Base-by-base conservation (phyloP, 1,140 invertebrate genomes). In the Drosophila navojoa region DNA sequence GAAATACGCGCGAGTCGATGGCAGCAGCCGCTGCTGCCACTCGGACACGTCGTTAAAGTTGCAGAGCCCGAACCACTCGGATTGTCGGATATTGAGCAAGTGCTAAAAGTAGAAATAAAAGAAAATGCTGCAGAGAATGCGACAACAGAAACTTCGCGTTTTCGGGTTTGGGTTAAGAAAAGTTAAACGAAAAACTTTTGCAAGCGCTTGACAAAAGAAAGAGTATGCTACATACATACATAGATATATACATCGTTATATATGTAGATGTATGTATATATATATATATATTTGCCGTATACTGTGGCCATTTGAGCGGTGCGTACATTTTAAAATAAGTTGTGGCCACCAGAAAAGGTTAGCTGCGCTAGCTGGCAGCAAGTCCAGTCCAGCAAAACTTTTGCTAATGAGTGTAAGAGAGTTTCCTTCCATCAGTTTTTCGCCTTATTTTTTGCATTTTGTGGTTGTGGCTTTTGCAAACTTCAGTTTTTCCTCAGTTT, bases 351-450 rank as follows among this genome's bases (percentile, higher is more conserved):
- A 25, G 71, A 38, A 77, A 68, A 67, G 69, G 76, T 84, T 84
- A 76, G 68, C 71, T 67, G 58, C 72, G 76, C 80, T 84, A 72
- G 68, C 71, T 67, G 54, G 68, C 50, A 35, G n/a, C 32, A 32
- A 57, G 63, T 74, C 42, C 70, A 52, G 63, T 74, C 42, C 70
- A 50, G 53, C 38, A 54, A 74, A 60, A 82, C 70, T 87, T 77
- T 53, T 60, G 68, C 82, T 86, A 89, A 86, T 86, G 82, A 86
- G 82, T 79, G 82, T 86, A 82, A 86, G 84, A 86, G 84, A 86
- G 84, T 86, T 86, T 64, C 60, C 53, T 64, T 63, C 59, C 64
- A 61, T 72, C 71, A 54, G 58, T 44, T 44, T 47, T 62, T 70
- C 35, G 50, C 45, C 16, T 32, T 32, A 10, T 32, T 32, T 32